Base-by-base conservation (phyloP, 2,113 vertebrate species). In the Cygnus buccinator region DNA sequence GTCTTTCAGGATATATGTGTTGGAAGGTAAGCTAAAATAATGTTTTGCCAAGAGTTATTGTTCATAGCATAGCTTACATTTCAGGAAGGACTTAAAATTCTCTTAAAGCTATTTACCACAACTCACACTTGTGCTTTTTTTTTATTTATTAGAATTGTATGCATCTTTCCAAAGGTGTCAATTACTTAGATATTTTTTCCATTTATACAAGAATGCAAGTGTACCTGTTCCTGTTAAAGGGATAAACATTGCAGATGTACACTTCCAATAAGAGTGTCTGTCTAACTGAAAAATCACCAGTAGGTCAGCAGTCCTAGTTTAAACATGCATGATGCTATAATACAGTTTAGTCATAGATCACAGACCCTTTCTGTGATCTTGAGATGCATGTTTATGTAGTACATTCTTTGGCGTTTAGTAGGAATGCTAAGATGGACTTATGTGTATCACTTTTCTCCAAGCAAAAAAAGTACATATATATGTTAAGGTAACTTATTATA, bases 11-110 rank as follows among this genome's bases (percentile, higher is more conserved):
- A 46, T 46, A 18, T 87, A n/a, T 5, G 11, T 87, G 10, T 84
- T 87, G 71, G 59, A 73, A 89, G 73, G 81, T 84, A 23, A 88
- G 11, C 22, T 88, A 67, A 81, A 90, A 74, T 37, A 90, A 11
- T 54, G 8, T 74, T 26, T 57, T 87, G 28, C 33, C 46, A 7
- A 81, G 57, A 15, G 35, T 29, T 81, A 57, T 19, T 92, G 54
- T 46, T 82, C 29, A 46, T 77, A 90, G 35, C 26, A 39, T 93
- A 0, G 2, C 19, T 43, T 55, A 33, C 26, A 6, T 5, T 61
- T 78, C 55, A 84, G 61, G 68, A 81, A 57, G 44, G 44, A 57
- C 33, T 61, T 92, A 72, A 62, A 41, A 54, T n/a, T 80, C 16
- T 37, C 29, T 83, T 33, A 9, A 71, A 71, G 14, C 21, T n/a